Evolutionary conservation across 2,113 vertebrate genomes (phyloP).

Genomic region (Megaceryle maxima): DNA sequence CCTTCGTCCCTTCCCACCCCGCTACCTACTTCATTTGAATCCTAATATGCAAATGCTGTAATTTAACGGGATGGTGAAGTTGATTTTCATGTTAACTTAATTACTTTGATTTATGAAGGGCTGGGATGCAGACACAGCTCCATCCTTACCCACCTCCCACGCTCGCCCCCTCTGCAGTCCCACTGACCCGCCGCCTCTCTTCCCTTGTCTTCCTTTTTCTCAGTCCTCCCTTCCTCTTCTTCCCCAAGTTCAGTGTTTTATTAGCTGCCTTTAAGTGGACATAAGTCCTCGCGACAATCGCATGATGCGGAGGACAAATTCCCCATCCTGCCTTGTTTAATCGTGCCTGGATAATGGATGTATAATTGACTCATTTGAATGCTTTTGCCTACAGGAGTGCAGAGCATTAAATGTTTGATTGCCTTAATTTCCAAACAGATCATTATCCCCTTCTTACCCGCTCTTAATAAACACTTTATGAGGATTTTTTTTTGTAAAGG

Average conservation of each 20-base stretch:
- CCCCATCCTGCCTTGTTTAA: conserved; percentile 89
- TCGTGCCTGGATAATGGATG: conserved; percentile 96
- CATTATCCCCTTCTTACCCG: conserved; percentile 97
- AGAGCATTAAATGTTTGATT: conserved; percentile 99
- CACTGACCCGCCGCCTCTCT: not conserved
- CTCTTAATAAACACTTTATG: conserved; percentile 99
- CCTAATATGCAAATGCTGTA: conserved; percentile 81
- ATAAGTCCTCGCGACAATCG: conserved; percentile 89
- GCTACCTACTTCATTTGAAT: conserved; percentile 68
- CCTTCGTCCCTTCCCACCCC: not conserved
- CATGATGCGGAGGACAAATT: conserved; percentile 84
- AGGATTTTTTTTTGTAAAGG: conserved; percentile 81
- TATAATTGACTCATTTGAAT: conserved; percentile 99
- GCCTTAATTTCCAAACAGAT: conserved; percentile 99
- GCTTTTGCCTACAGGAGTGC: conserved; percentile 97
- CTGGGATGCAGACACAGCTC: conserved; percentile 72
- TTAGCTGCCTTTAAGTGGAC: conserved; percentile 86
- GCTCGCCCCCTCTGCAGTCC: not conserved
- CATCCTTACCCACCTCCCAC: conserved; percentile 72
- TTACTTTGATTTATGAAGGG: conserved; percentile 90
- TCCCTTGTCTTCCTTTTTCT: not conserved
- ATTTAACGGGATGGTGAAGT: conserved; percentile 85
- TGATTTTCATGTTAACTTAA: conserved; percentile 84
- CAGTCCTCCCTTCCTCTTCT: conserved; percentile 10
- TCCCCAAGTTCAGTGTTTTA: conserved; percentile 83